Base-by-base conservation (phyloP, 53 echinoderm and acorn worm species). In the Temnopleurus reevesii region DNA sequence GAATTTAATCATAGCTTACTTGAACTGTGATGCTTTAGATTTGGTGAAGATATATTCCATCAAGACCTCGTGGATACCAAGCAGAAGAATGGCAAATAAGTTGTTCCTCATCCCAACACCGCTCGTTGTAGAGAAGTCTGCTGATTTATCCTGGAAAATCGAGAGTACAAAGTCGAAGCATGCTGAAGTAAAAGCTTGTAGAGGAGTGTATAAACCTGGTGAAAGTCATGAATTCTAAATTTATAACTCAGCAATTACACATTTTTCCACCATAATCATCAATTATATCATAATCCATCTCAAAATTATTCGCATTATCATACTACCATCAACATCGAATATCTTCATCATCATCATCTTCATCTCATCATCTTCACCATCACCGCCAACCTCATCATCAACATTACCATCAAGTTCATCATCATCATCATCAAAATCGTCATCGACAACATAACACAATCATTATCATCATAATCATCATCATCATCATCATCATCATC, bases 91-190 rank as follows among this genome's bases (percentile, higher is more conserved):
- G 8, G 93, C 98, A 89, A 92, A 94, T 43, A 92, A 89, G 87
- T 92, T 95, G 91, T 98, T 98, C 76, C 93, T 93, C 18, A 91
- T 47, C 35, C 98, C 98, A 0, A 98, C 94, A 15, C 94, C 82
- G 31, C 86, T 77, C 3, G 81, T 55, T 26, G 64, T 76, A 57
- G 95, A 98, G 66, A 94, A 98, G 76, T 98, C 98, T 12, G 98
- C 98, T 30, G 98, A 95, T 36, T 96, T 98, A 76, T 98, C 98
- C 98, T 98, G 12, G 34, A 29, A 33, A 34, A 18, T 1, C 30
- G 21, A n/a, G n/a, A n/a, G n/a, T n/a, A n/a, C n/a, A n/a, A n/a
- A n/a, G n/a, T n/a, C n/a, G n/a, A n/a, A n/a, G n/a, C n/a, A n/a
- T n/a, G n/a, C n/a, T n/a, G n/a, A n/a, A n/a, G n/a, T n/a, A n/a